These are phyloP conservation scores for Eristalis tenax DNA, from an alignment of 2,888 invertebrate species.

Conservation along the genomic window DNA sequence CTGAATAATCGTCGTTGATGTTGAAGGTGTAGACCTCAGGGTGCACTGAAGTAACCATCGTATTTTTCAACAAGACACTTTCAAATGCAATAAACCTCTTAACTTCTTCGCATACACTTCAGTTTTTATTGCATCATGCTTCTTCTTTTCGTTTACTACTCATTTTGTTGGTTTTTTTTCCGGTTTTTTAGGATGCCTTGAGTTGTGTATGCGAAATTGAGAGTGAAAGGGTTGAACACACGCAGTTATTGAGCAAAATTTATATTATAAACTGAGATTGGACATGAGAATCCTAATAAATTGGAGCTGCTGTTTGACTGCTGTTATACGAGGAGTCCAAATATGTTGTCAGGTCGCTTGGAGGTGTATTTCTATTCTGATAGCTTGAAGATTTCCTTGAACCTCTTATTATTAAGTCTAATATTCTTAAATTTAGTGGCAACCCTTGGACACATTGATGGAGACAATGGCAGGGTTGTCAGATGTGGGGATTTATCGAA, in stretches of 20 bases:
- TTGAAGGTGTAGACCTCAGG: constrained; percentile 63
- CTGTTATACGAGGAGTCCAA: not conserved
- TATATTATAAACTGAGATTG: not conserved
- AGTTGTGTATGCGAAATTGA: not conserved
- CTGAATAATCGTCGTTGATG: constrained; percentile 66
- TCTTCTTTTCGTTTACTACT: constrained; percentile 49
- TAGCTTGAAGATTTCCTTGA: too few relatives aligned
- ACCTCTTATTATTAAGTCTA: too few relatives aligned
- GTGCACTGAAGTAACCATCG: constrained; percentile 62
- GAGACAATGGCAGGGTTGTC: too few relatives aligned
- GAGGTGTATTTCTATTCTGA: too few relatives aligned
- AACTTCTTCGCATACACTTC: constrained; percentile 74
- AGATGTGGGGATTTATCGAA: too few relatives aligned
- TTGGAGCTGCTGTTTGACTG: not conserved
- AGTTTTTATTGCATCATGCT: constrained; percentile 69
- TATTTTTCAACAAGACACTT: constrained; percentile 74
- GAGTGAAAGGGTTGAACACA: not conserved
- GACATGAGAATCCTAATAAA: not conserved
- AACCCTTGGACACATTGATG: too few relatives aligned
- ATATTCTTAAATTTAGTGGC: too few relatives aligned
- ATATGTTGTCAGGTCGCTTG: too few relatives aligned
- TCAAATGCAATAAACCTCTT: constrained; percentile 74
- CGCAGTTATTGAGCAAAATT: not conserved
- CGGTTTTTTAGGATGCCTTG: not conserved
- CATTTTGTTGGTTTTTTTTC: constrained; percentile 1